A percentile compares a stretch with the other conserved stretches of the same genome.
Evolutionary conservation across 2,797 vertebrate species (phyloP).

Genomic region (Pipistrellus kuhlii): DNA sequence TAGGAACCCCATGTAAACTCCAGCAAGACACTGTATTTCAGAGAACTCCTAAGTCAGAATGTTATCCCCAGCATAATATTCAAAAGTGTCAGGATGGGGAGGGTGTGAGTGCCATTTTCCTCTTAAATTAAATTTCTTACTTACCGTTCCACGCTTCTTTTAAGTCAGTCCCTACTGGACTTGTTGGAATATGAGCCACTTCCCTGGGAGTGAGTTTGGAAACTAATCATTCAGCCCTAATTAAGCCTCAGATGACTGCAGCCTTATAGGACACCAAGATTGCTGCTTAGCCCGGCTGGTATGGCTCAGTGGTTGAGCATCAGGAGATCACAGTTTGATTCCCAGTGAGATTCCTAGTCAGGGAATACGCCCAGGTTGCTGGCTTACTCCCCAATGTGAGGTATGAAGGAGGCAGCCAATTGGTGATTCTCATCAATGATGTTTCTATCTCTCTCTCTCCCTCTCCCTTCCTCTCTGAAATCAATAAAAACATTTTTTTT

Average conservation of each 20-base stretch:
- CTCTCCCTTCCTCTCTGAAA: no score
- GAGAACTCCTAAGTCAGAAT: neutral
- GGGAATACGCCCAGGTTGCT: no score
- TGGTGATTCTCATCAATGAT: no score
- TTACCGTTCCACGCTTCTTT: neutral
- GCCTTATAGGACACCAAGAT: neutral
- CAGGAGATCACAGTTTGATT: no score
- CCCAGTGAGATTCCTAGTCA: no score
- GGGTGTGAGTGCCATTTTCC: neutral
- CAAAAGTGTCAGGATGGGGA: fast-evolving
- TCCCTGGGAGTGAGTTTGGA: neutral
- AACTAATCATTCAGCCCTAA: neutral
- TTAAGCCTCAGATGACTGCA: neutral
- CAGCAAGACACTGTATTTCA: neutral
- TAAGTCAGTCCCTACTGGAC: neutral
- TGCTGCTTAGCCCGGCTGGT: neutral
- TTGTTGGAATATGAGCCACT: neutral
- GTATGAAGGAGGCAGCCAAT: no score
- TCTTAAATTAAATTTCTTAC: neutral
- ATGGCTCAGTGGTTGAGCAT: no score
- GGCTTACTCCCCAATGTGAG: no score
- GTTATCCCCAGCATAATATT: neutral
- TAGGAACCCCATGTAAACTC: neutral
- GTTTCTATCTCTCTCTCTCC: no score
- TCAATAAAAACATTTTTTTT: no score